Conservation (phyloP, 2,888 invertebrate genomes). For the Aproaerema taeniolella region DNA sequence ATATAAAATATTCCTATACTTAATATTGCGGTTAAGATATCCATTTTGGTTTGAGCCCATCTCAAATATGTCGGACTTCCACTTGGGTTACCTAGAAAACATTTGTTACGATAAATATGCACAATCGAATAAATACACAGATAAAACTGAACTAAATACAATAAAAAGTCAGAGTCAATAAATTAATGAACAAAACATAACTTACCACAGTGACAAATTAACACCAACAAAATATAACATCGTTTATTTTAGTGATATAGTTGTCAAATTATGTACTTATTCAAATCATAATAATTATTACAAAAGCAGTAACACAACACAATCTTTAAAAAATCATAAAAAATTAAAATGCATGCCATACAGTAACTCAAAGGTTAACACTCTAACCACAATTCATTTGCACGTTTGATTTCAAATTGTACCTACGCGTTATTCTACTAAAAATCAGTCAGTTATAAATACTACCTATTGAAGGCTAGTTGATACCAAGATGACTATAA, state of each 20-base stretch:
- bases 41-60: constrained; percentile 61
- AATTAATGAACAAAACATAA: constrained; percentile 37
- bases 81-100: constrained; percentile 76
- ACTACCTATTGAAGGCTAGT: constrained; percentile 33
- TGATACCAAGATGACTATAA: constrained; percentile 12
- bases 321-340: constrained; percentile 18
- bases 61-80: constrained; percentile 67
- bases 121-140: constrained; percentile 25
- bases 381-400: constrained; percentile 42
- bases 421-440: constrained; percentile 20
- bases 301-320: constrained; percentile 6
- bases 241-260: constrained; percentile 25
- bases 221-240: constrained; percentile 63
- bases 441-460: constrained; percentile 14
- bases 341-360: constrained; percentile 36
- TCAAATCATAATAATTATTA: constrained; percentile 22
- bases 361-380: constrained; percentile 31
- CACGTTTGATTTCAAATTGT: constrained; percentile 28
- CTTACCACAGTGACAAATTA: constrained; percentile 66
- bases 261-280: constrained; percentile 18
- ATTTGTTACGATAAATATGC: constrained; percentile 58
- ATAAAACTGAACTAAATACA: constrained; percentile 12
- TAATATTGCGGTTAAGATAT: constrained; percentile 50
- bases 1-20: constrained; percentile 30
- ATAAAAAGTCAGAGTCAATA: constrained; percentile 30